phyloP scores from a whole-genome alignment of 2,888 invertebrate genomes.

The Eupithecia centaureata region DNA sequence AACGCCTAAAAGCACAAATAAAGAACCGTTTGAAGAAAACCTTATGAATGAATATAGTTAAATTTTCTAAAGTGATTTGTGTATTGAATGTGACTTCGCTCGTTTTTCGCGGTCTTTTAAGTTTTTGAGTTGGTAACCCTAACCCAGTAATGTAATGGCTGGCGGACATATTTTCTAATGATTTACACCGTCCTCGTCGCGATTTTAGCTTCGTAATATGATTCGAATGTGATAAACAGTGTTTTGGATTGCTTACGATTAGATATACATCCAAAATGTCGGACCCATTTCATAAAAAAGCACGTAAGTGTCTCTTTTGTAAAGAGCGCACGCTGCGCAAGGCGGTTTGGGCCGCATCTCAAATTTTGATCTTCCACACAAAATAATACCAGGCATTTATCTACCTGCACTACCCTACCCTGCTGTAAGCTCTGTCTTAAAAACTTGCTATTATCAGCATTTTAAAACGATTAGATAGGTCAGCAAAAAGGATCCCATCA shows the following conservation, averaged over 20 bases:
- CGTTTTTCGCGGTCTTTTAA: background rate
- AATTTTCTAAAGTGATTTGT: too few relatives aligned
- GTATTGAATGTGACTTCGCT: too few relatives aligned
- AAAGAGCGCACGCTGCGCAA: background rate
- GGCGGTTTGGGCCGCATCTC: background rate
- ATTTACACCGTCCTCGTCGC: background rate
- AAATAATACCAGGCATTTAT: background rate
- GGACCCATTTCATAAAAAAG: background rate
- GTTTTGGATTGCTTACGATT: background rate
- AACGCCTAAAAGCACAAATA: too few relatives aligned
- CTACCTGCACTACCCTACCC: background rate
- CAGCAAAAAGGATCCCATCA: background rate
- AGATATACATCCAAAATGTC: background rate
- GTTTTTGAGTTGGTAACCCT: slow-evolving; percentile 9
- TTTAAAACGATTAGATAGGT: background rate
- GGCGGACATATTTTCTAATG: slow-evolving; percentile 17
- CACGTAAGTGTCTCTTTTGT: background rate
- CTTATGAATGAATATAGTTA: too few relatives aligned
- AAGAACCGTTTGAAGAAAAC: too few relatives aligned
- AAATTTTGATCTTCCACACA: background rate
- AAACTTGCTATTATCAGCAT: background rate
- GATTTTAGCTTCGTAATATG: slow-evolving; percentile 1
- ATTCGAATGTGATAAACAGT: slow-evolving; percentile 7
- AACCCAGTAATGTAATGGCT: background rate
- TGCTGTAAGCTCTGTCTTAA: background rate